These are phyloP conservation scores for Cerceris ruficornis DNA, from an alignment of 2,888 invertebrate species.

Conservation along the genomic window DNA sequence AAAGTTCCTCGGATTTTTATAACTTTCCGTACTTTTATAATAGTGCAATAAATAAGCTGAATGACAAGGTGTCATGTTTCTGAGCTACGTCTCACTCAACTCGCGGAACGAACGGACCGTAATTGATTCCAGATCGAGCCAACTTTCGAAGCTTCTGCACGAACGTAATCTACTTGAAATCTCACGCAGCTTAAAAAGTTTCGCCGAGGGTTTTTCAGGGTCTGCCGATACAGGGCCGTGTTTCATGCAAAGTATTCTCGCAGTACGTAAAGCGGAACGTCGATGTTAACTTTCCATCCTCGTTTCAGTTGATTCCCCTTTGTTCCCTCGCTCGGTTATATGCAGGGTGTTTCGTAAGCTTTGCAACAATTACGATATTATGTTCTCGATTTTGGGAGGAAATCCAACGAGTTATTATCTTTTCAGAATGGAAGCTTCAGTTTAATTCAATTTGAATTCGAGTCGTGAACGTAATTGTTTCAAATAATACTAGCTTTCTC, in stretches of 20 bases:
- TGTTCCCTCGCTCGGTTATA: not conserved
- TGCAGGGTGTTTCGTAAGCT: too few relatives aligned
- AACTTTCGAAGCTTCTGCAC: slow-evolving; percentile 1
- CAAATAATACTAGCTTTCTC: too few relatives aligned
- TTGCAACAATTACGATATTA: too few relatives aligned
- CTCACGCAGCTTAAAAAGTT: slow-evolving; percentile 22
- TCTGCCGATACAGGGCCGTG: not conserved
- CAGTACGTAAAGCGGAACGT: slow-evolving; percentile 6
- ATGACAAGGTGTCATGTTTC: not conserved
- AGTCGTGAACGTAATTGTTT: too few relatives aligned
- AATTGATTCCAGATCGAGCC: not conserved
- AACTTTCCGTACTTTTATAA: not conserved
- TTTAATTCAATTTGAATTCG: too few relatives aligned
- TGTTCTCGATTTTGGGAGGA: too few relatives aligned
- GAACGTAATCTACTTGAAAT: slow-evolving; percentile 15
- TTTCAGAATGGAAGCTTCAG: too few relatives aligned
- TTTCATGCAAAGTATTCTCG: slow-evolving; percentile 1
- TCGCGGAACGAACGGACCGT: not conserved
- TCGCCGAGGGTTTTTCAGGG: not conserved
- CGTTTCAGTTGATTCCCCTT: not conserved
- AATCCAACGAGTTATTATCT: too few relatives aligned
- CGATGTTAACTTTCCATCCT: slow-evolving; percentile 1
- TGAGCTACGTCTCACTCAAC: not conserved
- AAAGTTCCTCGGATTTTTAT: not conserved
- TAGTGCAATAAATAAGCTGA: not conserved